These are phyloP conservation scores for Apocheima hispidaria DNA, from an alignment of 2,888 invertebrate genomes.

Conservation along the genomic window DNA sequence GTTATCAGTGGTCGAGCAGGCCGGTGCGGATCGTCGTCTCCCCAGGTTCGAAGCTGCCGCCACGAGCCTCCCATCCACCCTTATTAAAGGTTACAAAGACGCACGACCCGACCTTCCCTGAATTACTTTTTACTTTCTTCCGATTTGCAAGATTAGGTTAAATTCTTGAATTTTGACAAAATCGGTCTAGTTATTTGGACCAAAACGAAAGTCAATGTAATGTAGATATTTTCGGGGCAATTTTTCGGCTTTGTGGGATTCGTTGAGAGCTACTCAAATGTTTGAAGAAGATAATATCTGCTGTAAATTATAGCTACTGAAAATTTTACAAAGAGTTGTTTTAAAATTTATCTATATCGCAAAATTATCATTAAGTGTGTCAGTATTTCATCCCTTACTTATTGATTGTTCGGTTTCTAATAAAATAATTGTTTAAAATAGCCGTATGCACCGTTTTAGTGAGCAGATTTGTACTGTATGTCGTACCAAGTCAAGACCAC, in stretches of 20 bases:
- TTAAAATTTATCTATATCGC: too few species aligned
- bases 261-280: too few species aligned
- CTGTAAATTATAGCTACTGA: too few species aligned
- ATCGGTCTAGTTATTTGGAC: not conserved
- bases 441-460: constrained; percentile 49
- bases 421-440: constrained; percentile 1
- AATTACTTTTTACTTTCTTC: constrained; percentile 41
- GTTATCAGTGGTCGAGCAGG: constrained; percentile 79
- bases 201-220: not conserved
- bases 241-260: too few species aligned
- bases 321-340: too few species aligned
- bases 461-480: constrained; percentile 62
- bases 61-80: constrained; percentile 63
- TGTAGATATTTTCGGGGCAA: not conserved
- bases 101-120: constrained; percentile 51
- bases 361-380: too few species aligned
- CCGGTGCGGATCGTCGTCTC: constrained; percentile 63
- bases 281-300: too few species aligned
- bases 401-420: too few species aligned
- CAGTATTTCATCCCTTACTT: too few species aligned
- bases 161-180: constrained; percentile 33
- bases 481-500: constrained; percentile 68
- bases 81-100: constrained; percentile 69
- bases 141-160: constrained; percentile 39
- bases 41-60: constrained; percentile 51